phyloP scores from a whole-genome alignment of 2,888 invertebrate genomes.

The Orgyia antiqua region DNA sequence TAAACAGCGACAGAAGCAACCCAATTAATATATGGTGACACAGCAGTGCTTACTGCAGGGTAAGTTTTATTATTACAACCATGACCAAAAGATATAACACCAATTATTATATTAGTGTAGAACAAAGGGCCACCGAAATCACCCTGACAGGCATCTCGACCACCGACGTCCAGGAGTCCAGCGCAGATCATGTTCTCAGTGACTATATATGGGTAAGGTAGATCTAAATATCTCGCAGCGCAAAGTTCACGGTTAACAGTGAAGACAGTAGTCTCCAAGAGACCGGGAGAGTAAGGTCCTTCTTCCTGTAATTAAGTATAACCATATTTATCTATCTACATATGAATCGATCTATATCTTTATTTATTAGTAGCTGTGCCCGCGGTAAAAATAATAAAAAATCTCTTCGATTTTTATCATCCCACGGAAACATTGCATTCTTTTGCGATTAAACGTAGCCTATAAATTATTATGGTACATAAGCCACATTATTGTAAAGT shows the following conservation, averaged over 20 bases:
- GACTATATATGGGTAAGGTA: constrained; percentile 15
- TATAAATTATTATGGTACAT: too few relatives aligned
- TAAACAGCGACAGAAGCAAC: constrained; percentile 26
- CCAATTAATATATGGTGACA: constrained; percentile 43
- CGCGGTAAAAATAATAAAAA: too few relatives aligned
- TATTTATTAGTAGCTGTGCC: too few relatives aligned
- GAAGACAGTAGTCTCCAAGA: constrained; percentile 4
- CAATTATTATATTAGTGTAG: constrained; percentile 44
- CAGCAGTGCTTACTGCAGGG: constrained; percentile 66
- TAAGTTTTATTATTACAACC: constrained; percentile 53
- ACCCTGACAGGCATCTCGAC: constrained; percentile 28
- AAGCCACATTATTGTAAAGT: too few relatives aligned
- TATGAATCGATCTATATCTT: too few relatives aligned
- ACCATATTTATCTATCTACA: too few relatives aligned
- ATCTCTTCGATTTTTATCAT: too few relatives aligned
- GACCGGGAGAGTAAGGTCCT: constrained; percentile 7
- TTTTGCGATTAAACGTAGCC: too few relatives aligned
- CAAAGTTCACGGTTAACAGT: constrained; percentile 8
- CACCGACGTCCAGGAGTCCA: constrained; percentile 28
- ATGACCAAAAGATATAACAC: constrained; percentile 64
- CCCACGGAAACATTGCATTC: too few relatives aligned
- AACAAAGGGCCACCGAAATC: constrained; percentile 61
- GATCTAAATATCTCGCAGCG: constrained; percentile 4
- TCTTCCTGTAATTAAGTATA: constrained; percentile 9
- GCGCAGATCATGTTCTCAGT: constrained; percentile 46